These are phyloP conservation scores for Rattus norvegicus DNA, from an alignment of 2,113 vertebrate genomes.

Conservation along the genomic window GRCr8 NC_086028.1:7974501-7975000, in stretches of 20 bases:
- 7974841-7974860: background rate
- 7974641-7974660: background rate
- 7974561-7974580: background rate
- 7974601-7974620: background rate
- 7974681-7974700: background rate
- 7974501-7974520: background rate
- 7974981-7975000: background rate
- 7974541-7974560: background rate
- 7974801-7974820: background rate
- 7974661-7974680: too few species aligned
- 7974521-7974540: background rate
- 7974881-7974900: background rate
- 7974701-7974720: background rate
- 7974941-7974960: accelerated
- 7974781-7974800: background rate
- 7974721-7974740: too few species aligned
- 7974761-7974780: background rate
- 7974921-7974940: background rate
- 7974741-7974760: background rate
- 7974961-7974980: too few species aligned
- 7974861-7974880: background rate
- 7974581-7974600: background rate
- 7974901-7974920: background rate
- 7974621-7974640: background rate
- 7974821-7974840: background rate